phyloP scores from a whole-genome alignment of 2,113 vertebrate species.

The Brachypteracias leptosomus region DNA sequence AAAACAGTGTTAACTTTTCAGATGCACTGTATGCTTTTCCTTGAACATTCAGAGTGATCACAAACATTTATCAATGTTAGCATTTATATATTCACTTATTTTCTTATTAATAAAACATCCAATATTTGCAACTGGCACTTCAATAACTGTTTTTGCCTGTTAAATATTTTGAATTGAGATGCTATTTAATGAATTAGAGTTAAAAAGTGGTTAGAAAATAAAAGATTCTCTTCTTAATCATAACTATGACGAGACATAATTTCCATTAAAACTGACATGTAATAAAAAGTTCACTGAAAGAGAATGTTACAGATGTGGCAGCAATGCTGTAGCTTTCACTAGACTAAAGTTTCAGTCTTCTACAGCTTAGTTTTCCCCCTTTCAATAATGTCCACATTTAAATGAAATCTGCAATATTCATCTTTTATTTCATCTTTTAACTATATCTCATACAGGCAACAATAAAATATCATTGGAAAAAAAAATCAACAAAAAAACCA shows the following conservation, averaged over 20 bases:
- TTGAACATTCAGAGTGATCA: background rate
- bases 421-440: background rate
- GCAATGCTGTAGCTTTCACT: background rate
- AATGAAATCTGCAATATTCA: background rate
- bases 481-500: background rate
- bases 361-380: background rate
- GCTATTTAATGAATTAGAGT: background rate
- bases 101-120: background rate
- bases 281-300: background rate
- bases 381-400: background rate
- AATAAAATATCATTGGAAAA: background rate
- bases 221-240: background rate
- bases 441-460: background rate
- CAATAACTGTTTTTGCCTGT: background rate
- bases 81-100: background rate
- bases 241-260: background rate
- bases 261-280: background rate
- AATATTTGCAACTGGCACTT: background rate
- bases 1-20: background rate
- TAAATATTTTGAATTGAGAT: background rate
- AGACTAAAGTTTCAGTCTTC: background rate
- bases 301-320: background rate
- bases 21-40: background rate
- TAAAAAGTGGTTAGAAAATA: background rate
- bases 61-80: background rate